A percentile compares a stretch with the other conserved stretches of the same genome.
Evolutionary conservation across 2,113 vertebrate species (phyloP).

Genomic region (Cynopterus brachyotis): DNA sequence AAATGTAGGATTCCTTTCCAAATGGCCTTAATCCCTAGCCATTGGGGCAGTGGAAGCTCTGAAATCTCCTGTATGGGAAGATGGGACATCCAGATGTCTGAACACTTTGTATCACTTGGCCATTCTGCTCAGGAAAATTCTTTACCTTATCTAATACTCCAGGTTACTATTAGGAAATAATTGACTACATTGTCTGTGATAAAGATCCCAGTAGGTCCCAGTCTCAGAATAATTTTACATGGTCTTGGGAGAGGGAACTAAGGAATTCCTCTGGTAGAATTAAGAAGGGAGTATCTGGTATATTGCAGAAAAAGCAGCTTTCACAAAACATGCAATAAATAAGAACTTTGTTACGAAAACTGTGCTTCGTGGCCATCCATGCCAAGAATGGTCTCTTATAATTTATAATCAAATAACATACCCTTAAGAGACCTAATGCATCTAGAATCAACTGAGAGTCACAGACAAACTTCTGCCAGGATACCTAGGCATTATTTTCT

Average conservation of each 20-base stretch:
- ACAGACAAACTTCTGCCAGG: not conserved
- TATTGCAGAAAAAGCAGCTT: not conserved
- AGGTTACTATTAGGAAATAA: not conserved
- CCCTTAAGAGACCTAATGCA: not conserved
- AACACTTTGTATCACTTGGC: not conserved
- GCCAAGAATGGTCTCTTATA: not conserved
- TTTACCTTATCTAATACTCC: not conserved
- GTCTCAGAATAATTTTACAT: not conserved
- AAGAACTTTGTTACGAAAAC: slow-evolving; percentile 17
- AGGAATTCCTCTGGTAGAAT: slow-evolving; percentile 8
- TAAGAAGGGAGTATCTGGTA: not conserved
- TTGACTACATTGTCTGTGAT: not conserved
- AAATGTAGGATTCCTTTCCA: slow-evolving; percentile 32
- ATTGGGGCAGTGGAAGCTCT: not conserved
- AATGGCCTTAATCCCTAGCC: not conserved
- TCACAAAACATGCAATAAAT: not conserved
- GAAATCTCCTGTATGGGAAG: not conserved
- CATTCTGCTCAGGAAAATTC: not conserved
- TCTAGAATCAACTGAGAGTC: not conserved
- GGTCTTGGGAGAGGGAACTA: not conserved
- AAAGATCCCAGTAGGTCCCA: not conserved
- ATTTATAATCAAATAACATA: not conserved
- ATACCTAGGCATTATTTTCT: not conserved
- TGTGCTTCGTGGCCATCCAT: not conserved
- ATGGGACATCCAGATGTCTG: not conserved